Evolutionary conservation across 2,113 vertebrate genomes (phyloP).

Genomic region (Cyanocitta stelleri): DNA sequence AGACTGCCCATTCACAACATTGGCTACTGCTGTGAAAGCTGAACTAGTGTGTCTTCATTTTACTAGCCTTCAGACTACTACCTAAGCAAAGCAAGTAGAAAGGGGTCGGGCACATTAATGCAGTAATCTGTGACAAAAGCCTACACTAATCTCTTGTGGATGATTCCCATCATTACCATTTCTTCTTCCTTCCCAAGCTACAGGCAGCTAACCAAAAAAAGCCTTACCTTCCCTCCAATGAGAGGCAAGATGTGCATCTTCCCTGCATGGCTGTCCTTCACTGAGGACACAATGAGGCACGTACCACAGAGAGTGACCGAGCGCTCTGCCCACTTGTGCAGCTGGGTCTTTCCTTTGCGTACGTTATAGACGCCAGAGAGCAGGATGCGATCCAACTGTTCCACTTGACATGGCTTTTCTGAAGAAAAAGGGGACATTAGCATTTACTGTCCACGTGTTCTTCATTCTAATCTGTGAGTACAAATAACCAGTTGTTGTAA

Average conservation of each 20-base stretch:
- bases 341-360: conserved; percentile 93
- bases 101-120: neutral
- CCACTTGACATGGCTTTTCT: conserved; percentile 77
- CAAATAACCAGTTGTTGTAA: neutral
- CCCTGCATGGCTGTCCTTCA: conserved; percentile 91
- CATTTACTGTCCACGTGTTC: neutral
- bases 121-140: neutral
- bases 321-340: conserved; percentile 97
- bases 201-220: neutral
- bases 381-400: conserved; percentile 83
- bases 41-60: neutral
- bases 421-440: conserved; percentile 9
- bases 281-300: conserved; percentile 91
- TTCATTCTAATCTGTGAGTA: neutral
- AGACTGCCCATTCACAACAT: neutral
- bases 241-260: conserved; percentile 97
- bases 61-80: neutral
- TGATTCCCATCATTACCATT: neutral
- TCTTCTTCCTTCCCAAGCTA: neutral
- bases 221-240: conserved; percentile 91
- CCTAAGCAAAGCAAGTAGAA: neutral
- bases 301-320: conserved; percentile 94
- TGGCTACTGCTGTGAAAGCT: neutral
- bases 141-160: neutral
- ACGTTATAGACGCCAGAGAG: conserved; percentile 90